Base-by-base conservation (phyloP, 2,888 invertebrate genomes). In the Didymodactylos carnosus region DNA sequence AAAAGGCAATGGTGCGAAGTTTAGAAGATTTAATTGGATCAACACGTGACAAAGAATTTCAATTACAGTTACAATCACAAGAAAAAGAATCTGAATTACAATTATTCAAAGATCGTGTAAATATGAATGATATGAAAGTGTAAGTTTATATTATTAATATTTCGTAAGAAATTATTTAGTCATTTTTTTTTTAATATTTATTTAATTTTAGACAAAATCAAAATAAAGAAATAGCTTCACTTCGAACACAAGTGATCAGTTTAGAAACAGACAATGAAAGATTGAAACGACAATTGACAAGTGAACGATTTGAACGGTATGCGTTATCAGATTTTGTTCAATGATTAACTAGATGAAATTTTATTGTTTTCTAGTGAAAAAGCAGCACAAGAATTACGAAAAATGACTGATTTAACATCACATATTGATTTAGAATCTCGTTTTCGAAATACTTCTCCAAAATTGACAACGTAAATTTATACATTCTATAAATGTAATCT, bases 31-130 rank as follows among this genome's bases (percentile, higher is more conserved):
- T 83, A 6, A 77, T 84, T 69, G 80, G 81, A 75, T 78, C 77
- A 29, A 82, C 80, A 77, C 73, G 83, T 10, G 82, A 83, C 77
- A 84, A 83, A 76, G 84, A 84, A 76, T 84, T 83, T 80, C 81
- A 81, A 76, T 77, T 78, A 14, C 82, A 83, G 76, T 77, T 83
- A 39, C 76, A 79, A 23, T 75, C 79, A 25, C 83, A 84, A 78
- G 83, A 84, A 76, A 79, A 79, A 70, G 78, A 78, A 39, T 80
- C 82, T 0, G 84, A 84, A 77, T 79, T 82, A 23, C 81, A 82
- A 76, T 79, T 82, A 77, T 76, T 83, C 39, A 82, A 80, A 76
- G 83, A 83, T 76, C 77, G 82, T 53, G 78, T 83, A n/a, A 78
- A 80, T 16, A 79, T 82, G 25, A 81, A 81, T 75, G 83, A 83